Evolutionary conservation across 35 echinoderm and acorn worm species (phyloP).

Genomic region (Nesometra sesokonis): DNA sequence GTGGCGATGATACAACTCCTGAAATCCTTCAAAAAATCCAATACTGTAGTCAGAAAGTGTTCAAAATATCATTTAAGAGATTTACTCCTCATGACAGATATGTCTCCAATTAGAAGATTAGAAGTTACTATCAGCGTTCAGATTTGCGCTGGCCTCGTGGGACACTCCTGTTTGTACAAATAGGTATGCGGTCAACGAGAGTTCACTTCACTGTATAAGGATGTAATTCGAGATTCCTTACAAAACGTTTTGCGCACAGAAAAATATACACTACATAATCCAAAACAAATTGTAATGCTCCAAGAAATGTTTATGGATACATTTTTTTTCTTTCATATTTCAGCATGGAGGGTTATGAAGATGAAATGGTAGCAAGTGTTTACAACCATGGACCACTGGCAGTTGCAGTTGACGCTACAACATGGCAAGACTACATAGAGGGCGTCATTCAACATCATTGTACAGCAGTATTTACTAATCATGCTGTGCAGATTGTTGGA

Average conservation of each 20-base stretch:
- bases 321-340: background rate
- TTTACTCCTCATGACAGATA: no score
- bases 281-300: background rate
- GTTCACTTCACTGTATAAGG: no score
- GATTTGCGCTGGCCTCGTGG: no score
- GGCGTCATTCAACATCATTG: constrained; percentile 98
- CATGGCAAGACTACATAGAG: constrained; percentile 87
- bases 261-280: no score
- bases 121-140: no score
- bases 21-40: no score
- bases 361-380: constrained; percentile 40
- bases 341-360: constrained; percentile 28
- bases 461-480: constrained; percentile 46
- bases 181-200: background rate
- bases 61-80: no score
- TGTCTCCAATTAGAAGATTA: no score
- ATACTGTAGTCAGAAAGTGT: no score
- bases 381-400: constrained; percentile 64
- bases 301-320: background rate
- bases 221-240: no score
- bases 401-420: constrained; percentile 75
- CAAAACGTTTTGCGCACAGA: background rate
- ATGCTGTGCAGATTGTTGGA: constrained; percentile 97
- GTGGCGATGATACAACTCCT: no score
- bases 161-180: no score